Conservation (phyloP, 2,888 invertebrate genomes). For the Odontothrips loti region DNA sequence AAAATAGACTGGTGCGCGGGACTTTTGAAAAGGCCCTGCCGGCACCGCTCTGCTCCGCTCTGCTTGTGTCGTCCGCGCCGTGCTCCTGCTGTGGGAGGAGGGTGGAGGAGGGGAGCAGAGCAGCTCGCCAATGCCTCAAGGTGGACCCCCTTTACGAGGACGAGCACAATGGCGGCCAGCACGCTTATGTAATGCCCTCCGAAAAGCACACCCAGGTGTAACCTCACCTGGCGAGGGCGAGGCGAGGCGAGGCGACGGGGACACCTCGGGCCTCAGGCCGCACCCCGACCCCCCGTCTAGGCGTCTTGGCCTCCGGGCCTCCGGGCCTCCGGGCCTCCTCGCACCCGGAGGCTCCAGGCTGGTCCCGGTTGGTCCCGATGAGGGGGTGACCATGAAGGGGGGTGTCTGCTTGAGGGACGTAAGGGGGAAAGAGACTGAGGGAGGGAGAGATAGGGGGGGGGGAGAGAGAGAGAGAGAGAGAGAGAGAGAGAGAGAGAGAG, state of each 20-base stretch:
- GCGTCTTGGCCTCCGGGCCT: too few species aligned
- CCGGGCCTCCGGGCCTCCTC: too few species aligned
- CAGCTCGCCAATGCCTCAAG: neutral
- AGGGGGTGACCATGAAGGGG: too few species aligned
- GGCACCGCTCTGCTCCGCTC: neutral
- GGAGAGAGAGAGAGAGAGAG: neutral
- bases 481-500: neutral
- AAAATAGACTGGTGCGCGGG: neutral
- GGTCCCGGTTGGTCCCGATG: too few species aligned
- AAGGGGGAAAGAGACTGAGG: neutral
- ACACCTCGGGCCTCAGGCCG: too few species aligned
- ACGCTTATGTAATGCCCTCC: constrained; percentile 1
- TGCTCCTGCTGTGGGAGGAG: too few species aligned
- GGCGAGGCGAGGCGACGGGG: too few species aligned
- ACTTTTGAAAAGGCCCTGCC: neutral
- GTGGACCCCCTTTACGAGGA: neutral
- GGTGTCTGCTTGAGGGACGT: too few species aligned
- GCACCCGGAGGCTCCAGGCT: too few species aligned
- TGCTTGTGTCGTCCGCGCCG: too few species aligned
- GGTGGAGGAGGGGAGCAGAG: neutral
- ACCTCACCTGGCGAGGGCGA: neutral
- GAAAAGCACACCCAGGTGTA: neutral
- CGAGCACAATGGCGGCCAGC: neutral
- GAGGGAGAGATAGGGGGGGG: neutral
- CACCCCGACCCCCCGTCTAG: too few species aligned